Percentiles rank a stretch among this genome's conserved stretches.
phyloP scores from a whole-genome alignment of 2,797 vertebrate genomes.

The Carcharodon carcharias region DNA sequence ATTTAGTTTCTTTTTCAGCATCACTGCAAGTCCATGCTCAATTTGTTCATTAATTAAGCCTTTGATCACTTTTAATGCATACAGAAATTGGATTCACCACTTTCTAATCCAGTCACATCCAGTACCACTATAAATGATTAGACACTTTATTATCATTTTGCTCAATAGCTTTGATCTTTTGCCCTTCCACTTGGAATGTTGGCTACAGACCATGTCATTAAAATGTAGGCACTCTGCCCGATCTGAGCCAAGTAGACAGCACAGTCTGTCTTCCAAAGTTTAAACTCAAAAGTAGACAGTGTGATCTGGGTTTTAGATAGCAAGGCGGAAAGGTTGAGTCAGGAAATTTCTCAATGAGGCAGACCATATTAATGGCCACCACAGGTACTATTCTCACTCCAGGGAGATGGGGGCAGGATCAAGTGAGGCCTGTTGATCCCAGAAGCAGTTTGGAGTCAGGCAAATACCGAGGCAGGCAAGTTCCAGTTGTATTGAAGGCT shows the following conservation, averaged over 20 bases:
- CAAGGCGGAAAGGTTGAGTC: background rate
- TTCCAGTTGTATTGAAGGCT: background rate
- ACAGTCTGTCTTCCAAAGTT: background rate
- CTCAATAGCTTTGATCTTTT: slow-evolving; percentile 23
- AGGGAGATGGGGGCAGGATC: no score
- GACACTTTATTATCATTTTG: slow-evolving; percentile 19
- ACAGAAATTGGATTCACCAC: background rate
- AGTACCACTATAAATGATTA: slow-evolving; percentile 22
- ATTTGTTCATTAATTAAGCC: slow-evolving; percentile 18
- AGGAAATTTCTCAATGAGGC: no score
- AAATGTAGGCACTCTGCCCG: background rate
- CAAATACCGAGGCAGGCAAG: no score
- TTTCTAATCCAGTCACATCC: slow-evolving; percentile 33
- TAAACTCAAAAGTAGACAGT: background rate
- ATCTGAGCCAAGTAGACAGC: background rate
- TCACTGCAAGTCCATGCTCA: background rate
- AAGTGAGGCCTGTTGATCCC: no score
- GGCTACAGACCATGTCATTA: background rate
- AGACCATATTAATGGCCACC: no score
- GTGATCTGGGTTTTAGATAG: no score
- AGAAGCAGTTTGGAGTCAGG: no score
- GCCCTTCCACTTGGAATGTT: background rate
- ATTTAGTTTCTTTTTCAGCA: background rate
- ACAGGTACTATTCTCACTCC: no score
- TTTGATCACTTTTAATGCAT: slow-evolving; percentile 1